Conservation (phyloP, 2,797 vertebrate genomes). For the Chanos chanos region DNA sequence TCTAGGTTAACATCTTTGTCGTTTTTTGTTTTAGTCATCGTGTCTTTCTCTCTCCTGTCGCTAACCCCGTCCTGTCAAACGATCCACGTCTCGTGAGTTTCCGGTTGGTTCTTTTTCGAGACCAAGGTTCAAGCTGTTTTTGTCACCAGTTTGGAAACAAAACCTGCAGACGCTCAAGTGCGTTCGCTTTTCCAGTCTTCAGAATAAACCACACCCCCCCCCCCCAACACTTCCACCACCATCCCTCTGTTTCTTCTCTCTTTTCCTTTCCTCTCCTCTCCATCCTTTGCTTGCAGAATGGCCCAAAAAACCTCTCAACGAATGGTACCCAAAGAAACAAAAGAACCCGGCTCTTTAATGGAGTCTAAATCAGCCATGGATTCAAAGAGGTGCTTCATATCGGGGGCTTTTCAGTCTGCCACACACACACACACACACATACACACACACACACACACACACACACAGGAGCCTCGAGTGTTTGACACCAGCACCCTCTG, state of each 20-base stretch:
- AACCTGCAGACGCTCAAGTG: constrained; percentile 51
- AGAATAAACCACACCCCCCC: background rate
- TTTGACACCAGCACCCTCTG: constrained; percentile 43
- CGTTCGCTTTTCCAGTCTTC: constrained; percentile 25
- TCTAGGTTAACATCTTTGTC: too few species aligned
- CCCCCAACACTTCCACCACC: constrained; percentile 20
- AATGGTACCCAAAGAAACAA: constrained; percentile 63
- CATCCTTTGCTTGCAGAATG: constrained; percentile 50
- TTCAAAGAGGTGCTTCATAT: constrained; percentile 68
- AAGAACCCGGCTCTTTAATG: constrained; percentile 70
- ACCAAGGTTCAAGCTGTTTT: constrained; percentile 46
- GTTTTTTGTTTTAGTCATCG: too few species aligned
- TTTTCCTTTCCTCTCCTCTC: constrained; percentile 44
- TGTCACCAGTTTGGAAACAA: constrained; percentile 63
- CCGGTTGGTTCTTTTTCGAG: too few species aligned
- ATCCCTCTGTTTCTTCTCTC: background rate
- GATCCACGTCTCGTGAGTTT: too few species aligned
- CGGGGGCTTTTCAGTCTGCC: constrained; percentile 50
- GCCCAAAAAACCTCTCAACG: constrained; percentile 39
- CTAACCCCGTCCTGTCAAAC: too few species aligned
- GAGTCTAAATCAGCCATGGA: constrained; percentile 70
- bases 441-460: constrained; percentile 16
- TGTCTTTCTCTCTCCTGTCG: too few species aligned
- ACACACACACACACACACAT: background rate
- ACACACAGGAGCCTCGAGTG: constrained; percentile 22